Conservation (phyloP, 2,113 vertebrate species). For the Neofelis nebulosa region DNA sequence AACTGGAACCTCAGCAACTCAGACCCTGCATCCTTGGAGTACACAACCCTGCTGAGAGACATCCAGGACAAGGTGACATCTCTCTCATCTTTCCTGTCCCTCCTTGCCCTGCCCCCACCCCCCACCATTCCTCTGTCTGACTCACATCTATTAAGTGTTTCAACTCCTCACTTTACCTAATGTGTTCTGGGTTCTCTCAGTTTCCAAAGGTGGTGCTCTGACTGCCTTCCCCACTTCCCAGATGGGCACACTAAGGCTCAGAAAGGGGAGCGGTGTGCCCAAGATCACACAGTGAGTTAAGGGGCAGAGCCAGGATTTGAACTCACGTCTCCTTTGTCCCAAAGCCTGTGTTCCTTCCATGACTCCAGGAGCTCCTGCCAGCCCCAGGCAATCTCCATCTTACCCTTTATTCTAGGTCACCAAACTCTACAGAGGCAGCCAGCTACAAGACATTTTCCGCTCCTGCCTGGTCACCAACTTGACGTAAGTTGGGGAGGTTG, state of each 20-base stretch:
- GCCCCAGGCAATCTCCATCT: background rate
- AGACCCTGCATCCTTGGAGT: constrained; percentile 76
- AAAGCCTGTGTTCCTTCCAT: background rate
- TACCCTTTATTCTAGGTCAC: constrained; percentile 80
- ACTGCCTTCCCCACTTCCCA: background rate
- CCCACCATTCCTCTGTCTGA: background rate
- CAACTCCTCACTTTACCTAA: background rate
- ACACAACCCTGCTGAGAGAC: constrained; percentile 64
- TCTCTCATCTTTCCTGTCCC: background rate
- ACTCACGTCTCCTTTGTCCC: background rate
- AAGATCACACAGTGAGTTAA: background rate
- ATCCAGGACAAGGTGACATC: constrained; percentile 81
- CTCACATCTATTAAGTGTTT: background rate
- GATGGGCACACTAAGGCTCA: background rate
- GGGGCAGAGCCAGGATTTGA: background rate
- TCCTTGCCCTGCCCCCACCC: background rate
- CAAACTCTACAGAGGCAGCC: constrained; percentile 75
- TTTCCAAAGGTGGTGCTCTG: background rate
- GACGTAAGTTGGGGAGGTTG: constrained; percentile 77
- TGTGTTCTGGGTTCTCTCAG: background rate
- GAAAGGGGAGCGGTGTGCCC: background rate
- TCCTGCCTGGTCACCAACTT: constrained; percentile 81
- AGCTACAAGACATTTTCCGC: constrained; percentile 76
- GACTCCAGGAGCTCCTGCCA: background rate
- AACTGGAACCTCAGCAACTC: constrained; percentile 79